Percentiles rank a stretch among this genome's conserved stretches.
phyloP scores from a whole-genome alignment of 2,888 invertebrate genomes.

The Pterobdella sp. region DNA sequence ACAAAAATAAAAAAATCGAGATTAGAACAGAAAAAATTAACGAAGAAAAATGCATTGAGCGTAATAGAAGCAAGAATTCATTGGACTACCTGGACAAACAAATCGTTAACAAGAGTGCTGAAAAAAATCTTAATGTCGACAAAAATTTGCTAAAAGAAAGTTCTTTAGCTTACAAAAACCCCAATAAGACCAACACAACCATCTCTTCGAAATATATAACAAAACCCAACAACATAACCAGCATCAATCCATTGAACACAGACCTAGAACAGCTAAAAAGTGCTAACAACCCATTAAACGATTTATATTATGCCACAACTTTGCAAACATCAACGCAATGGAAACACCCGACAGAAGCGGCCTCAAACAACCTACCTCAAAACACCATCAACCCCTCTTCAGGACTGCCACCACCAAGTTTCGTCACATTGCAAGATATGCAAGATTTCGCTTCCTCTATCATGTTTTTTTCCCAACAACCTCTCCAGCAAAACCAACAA shows the following conservation, averaged over 20 bases:
- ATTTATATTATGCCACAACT: not conserved
- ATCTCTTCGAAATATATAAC: not conserved
- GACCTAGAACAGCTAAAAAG: not conserved
- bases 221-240: not conserved
- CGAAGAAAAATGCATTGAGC: not conserved
- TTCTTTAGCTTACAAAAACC: too few relatives aligned
- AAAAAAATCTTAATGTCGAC: too few relatives aligned
- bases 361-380: not conserved
- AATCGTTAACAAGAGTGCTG: not conserved
- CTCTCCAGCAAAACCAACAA: slow-evolving; percentile 20
- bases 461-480: slow-evolving; percentile 24
- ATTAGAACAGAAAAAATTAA: not conserved
- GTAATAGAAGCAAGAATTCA: not conserved
- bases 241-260: not conserved
- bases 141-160: too few relatives aligned
- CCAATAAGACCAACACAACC: too few relatives aligned
- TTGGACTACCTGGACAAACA: not conserved
- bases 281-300: not conserved
- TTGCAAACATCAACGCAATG: not conserved
- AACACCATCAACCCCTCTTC: slow-evolving; percentile 1
- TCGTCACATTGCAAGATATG: slow-evolving; percentile 14
- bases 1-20: not conserved
- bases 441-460: slow-evolving; percentile 27
- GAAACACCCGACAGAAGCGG: slow-evolving; percentile 3
- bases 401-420: not conserved